Conservation (phyloP, 2,113 vertebrate genomes). For the Ia io region DNA sequence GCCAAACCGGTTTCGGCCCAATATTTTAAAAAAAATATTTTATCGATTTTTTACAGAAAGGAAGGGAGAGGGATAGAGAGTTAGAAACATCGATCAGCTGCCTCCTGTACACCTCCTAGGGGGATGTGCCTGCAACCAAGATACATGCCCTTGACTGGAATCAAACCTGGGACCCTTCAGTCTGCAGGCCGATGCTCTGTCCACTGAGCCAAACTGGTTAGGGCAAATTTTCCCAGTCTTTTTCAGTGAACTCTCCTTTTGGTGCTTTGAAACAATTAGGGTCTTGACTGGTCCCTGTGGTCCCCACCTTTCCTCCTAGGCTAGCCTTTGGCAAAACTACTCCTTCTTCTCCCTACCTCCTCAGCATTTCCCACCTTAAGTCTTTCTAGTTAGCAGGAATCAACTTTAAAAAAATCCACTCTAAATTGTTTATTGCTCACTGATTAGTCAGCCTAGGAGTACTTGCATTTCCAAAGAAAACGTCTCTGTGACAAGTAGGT, state of each 20-base stretch:
- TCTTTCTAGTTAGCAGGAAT: background rate
- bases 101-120: too few species aligned
- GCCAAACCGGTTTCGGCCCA: too few species aligned
- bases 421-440: background rate
- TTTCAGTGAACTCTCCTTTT: background rate
- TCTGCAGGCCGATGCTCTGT: too few species aligned
- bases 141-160: too few species aligned
- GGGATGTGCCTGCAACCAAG: too few species aligned
- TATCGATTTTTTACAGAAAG: too few species aligned
- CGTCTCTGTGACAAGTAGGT: background rate
- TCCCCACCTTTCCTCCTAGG: background rate
- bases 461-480: background rate
- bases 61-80: too few species aligned
- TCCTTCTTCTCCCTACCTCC: background rate
- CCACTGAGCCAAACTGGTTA: too few species aligned
- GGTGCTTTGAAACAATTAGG: background rate
- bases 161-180: too few species aligned
- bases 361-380: background rate
- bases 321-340: background rate
- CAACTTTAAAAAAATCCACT: background rate
- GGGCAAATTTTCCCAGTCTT: background rate
- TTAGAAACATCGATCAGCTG: too few species aligned
- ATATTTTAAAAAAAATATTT: background rate
- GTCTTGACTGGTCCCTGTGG: background rate
- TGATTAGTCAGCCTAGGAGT: background rate